Base-by-base conservation (phyloP, 2,113 vertebrate species). In the Dicentrarchus labrax region DNA sequence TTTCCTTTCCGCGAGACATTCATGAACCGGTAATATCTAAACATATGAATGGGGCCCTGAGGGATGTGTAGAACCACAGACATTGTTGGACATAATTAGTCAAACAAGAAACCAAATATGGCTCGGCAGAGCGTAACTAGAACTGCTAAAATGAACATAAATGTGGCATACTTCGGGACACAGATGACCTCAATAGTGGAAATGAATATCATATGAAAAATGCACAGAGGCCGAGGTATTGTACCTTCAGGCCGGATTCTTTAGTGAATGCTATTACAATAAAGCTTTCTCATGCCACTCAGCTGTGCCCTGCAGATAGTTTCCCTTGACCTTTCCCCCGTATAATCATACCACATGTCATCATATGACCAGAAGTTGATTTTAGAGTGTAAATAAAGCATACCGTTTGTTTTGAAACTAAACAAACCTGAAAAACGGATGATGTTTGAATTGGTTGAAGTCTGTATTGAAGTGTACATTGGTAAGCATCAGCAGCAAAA, bases 61-160 rank as follows among this genome's bases (percentile, higher is more conserved):
- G 87, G 78, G 45, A 73, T 71, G 65, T 59, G 74, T 71, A 85
- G 60, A 81, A 57, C 65, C 78, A 68, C n/a, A 72, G 51, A 54
- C 62, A 79, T 62, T 87, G 80, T 75, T 51, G 36, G 36, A 59
- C 62, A 43, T n/a, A 84, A 88, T 88, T 70, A 71, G 83, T 82
- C 3, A 4, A 87, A 88, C 75, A 81, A 54, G 84, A 83, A 81
- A 92, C 69, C 66, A 73, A 88, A 89, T 89, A 86, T 82, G 83
- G 30, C 11, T 86, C 19, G 21, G 45, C 51, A 80, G 56, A 81
- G 71, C 3, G 54, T 0, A 48, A 11, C 48, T 5, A 24, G 43
- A 16, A 60, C 59, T 65, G 53, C 16, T 83, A 80, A 80, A 53
- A 65, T 59, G 22, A 67, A 76, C 51, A 57, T 15, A 83, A 30